Evolutionary conservation across 2,888 invertebrate species (phyloP).

Genomic region (Dromius quadrimaculatus): DNA sequence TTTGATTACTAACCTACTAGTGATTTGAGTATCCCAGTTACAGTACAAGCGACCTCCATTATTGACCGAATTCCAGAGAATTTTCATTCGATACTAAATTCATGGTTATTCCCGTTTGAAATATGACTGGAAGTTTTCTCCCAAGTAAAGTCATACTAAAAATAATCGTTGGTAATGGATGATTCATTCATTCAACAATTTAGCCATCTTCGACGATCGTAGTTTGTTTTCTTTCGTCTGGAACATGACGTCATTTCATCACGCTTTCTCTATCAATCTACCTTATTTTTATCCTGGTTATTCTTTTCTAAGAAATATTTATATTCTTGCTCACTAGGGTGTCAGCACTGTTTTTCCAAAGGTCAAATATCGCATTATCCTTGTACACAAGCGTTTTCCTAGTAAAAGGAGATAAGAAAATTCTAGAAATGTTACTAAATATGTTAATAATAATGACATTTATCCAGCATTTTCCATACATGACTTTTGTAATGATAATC

Average conservation of each 20-base stretch:
- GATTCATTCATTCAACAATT: constrained; percentile 29
- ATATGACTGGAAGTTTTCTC: constrained; percentile 14
- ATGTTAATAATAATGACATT: no score
- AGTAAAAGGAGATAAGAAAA: no score
- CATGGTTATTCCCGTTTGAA: not conserved
- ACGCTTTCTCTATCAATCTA: constrained; percentile 35
- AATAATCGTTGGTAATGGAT: constrained; percentile 14
- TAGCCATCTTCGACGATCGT: not conserved
- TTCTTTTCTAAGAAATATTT: constrained; percentile 22
- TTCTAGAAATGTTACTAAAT: no score
- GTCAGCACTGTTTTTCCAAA: constrained; percentile 9
- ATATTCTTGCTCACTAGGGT: constrained; percentile 12
- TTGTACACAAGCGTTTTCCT: not conserved
- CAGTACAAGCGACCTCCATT: constrained; percentile 21
- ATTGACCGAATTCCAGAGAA: constrained; percentile 27
- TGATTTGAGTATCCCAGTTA: constrained; percentile 17
- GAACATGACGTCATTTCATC: constrained; percentile 23
- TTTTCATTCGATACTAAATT: constrained; percentile 1
- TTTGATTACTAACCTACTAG: constrained; percentile 31
- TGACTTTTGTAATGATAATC: no score
- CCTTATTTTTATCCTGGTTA: constrained; percentile 20
- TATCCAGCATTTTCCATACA: no score
- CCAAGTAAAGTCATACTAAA: no score
- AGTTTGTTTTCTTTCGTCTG: constrained; percentile 32
- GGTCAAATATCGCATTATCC: constrained; percentile 4